Evolutionary conservation across 2,797 vertebrate genomes (phyloP), one percentile per base, ranked within the genome.

Genomic region (Sebastes minor): DNA sequence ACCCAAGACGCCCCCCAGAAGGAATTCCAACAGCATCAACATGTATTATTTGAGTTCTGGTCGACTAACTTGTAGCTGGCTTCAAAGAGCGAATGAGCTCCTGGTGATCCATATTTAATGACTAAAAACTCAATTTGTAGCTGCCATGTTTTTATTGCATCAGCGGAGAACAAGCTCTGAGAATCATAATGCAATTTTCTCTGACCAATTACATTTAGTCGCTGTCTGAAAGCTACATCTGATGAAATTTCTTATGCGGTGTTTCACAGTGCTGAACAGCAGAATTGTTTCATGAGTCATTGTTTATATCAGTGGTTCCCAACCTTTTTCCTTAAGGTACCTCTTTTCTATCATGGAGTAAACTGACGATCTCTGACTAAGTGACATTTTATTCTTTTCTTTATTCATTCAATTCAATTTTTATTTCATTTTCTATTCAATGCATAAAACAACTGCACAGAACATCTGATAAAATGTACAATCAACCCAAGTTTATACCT

Each of bases 111-210:
- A 62, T 68, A 68, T 86, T 85, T 82, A 68, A 74, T 71, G 53
- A 61, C 4, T 66, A 64, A 86, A 59, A 9, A 6, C 18, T 76
- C 22, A 23, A 27, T 76, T 83, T 82, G 70, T 81, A 73, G 71
- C 71, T 35, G 71, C 28, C 57, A 49, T 85, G 76, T 80, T 80
- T 77, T 67, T 78, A 67, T 76, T 82, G 76, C 57, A 33, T 83
- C 38, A 66, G 42, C 69, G 55, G 67, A 83, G 69, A 46, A 73
- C 1, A 1, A 68, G 55, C n/a, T 68, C 61, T 28, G 38, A 69
- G 52, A 56, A 63, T 71, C 18, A 46, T 60, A 60, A 67, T 75
- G 30, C 35, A 49, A 68, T 86, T 84, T 80, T 70, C 60, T 73
- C 55, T 68, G 25, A 56, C 4, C 10, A 56, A 22, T 81, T 85